Conservation (phyloP, 2,888 invertebrate species). For the Tetropium fuscum region DNA sequence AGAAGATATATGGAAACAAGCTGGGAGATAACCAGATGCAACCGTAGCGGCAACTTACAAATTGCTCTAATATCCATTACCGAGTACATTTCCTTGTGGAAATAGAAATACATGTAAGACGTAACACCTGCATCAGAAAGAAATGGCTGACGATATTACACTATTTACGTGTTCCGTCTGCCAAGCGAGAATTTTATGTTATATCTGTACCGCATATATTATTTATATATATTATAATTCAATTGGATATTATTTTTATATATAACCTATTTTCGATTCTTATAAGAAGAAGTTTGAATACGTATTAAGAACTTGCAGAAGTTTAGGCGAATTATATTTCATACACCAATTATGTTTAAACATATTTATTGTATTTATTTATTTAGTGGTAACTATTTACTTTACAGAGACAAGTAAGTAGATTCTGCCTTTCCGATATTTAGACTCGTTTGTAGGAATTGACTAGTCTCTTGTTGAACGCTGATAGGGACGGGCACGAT, state of each 20-base stretch:
- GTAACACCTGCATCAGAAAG: background rate
- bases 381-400: no score
- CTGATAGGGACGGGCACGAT: constrained; percentile 14
- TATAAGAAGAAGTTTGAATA: no score
- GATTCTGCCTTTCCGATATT: no score
- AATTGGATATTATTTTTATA: background rate
- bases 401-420: no score
- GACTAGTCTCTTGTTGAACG: background rate
- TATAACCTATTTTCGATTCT: no score
- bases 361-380: background rate
- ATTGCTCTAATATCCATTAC: constrained; percentile 13
- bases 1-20: constrained; percentile 35
- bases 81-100: background rate
- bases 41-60: constrained; percentile 11
- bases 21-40: constrained; percentile 35
- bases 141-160: background rate
- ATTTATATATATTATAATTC: no score
- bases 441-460: constrained; percentile 2
- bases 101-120: background rate
- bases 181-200: no score
- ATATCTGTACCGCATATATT: no score
- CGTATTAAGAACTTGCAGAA: no score
- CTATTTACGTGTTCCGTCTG: background rate
- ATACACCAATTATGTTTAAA: background rate
- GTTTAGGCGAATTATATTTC: no score